A percentile compares a stretch with the other conserved stretches of the same genome.
Conservation (phyloP, 2,113 vertebrate genomes). For the Pandion haliaetus region DNA sequence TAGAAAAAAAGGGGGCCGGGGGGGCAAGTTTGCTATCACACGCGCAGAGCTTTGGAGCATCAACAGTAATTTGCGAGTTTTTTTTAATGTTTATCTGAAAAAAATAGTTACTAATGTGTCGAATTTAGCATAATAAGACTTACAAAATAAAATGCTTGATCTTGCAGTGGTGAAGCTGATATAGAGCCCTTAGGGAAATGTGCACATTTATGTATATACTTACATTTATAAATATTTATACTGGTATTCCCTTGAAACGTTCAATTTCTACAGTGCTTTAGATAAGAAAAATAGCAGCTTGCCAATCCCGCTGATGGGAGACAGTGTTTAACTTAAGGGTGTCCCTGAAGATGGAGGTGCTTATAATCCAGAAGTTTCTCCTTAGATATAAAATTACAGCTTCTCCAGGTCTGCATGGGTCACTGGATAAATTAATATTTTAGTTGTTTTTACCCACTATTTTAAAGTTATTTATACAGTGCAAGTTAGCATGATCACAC, state of each 20-base stretch:
- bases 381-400: background rate
- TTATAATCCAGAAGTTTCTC: background rate
- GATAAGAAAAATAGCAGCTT: background rate
- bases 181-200: background rate
- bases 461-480: background rate
- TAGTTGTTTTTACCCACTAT: background rate
- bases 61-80: accelerated
- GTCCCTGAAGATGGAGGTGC: background rate
- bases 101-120: background rate
- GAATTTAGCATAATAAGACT: background rate
- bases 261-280: background rate
- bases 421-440: background rate
- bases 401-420: background rate
- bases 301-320: background rate
- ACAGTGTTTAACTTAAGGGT: background rate
- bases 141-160: background rate
- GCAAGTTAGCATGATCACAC: background rate
- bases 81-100: background rate
- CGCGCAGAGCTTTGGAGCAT: background rate
- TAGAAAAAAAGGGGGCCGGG: no score
- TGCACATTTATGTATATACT: background rate
- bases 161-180: background rate
- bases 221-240: background rate
- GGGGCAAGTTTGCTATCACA: background rate
- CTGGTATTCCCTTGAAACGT: background rate